A percentile compares a stretch with the other conserved stretches of the same genome.
These are phyloP conservation scores for Agrypnia vestita DNA, from an alignment of 1,140 invertebrate genomes.

Conservation along the genomic window DNA sequence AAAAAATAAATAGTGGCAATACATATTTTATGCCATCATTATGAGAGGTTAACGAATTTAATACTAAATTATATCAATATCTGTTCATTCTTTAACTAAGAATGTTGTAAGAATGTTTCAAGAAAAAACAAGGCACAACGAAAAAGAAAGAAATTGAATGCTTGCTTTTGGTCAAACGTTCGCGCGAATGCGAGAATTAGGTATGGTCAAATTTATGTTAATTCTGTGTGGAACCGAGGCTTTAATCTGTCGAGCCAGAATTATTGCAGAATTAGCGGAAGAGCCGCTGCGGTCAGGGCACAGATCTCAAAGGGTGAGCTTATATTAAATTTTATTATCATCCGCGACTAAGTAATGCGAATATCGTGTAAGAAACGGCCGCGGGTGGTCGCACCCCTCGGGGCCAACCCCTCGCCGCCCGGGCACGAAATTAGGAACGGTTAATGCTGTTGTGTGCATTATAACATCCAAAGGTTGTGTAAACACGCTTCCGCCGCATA, in stretches of 20 bases:
- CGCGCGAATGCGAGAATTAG: background rate
- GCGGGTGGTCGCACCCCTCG: conserved; percentile 49
- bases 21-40: too few species aligned
- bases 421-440: conserved; percentile 58
- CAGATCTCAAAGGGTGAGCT: conserved; percentile 61
- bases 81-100: too few species aligned
- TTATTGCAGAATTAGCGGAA: conserved; percentile 30
- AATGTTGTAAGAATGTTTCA: too few species aligned
- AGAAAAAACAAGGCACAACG: too few species aligned
- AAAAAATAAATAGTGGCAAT: too few species aligned
- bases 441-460: conserved; percentile 58
- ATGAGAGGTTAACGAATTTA: too few species aligned
- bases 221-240: conserved; percentile 28
- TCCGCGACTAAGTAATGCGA: conserved; percentile 74
- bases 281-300: conserved; percentile 28
- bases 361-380: conserved; percentile 73
- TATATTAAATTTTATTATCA: conserved; percentile 75
- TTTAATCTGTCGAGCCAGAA: conserved; percentile 45
- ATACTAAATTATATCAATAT: too few species aligned
- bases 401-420: conserved; percentile 42
- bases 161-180: background rate
- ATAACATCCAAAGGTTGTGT: conserved; percentile 57
- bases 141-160: too few species aligned
- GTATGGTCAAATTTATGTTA: background rate
- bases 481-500: conserved; percentile 55